Conservation (phyloP, 2,888 invertebrate species). For the Phaonia tiefii region DNA sequence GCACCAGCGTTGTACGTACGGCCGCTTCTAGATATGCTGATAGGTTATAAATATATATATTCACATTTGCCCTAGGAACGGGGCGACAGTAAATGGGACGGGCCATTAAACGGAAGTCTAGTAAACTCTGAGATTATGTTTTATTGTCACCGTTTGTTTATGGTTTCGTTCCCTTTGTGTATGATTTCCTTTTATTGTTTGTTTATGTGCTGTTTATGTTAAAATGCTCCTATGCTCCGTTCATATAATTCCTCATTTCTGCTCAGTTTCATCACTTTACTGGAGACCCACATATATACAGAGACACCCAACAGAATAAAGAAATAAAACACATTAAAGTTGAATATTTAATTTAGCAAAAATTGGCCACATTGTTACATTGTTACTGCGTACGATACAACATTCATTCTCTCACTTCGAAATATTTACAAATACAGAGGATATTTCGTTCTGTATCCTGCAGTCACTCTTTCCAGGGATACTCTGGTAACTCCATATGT, state of each 20-base stretch:
- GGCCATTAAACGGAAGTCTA: conserved; percentile 3
- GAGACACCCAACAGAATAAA: conserved; percentile 7
- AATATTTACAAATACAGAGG: too few species aligned
- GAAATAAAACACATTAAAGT: conserved; percentile 42
- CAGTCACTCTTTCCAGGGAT: too few species aligned
- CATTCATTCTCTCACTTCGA: too few species aligned
- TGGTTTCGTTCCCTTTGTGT: conserved; percentile 21
- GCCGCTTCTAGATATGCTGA: not conserved
- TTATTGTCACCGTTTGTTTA: conserved; percentile 40
- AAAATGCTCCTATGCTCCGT: conserved; percentile 23
- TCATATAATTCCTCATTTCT: not conserved
- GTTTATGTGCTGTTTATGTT: conserved; percentile 46
- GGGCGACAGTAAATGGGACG: not conserved
- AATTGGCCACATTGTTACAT: conserved; percentile 25
- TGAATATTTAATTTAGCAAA: conserved; percentile 43
- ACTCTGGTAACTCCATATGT: too few species aligned
- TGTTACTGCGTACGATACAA: too few species aligned
- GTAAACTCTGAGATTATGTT: conserved; percentile 42
- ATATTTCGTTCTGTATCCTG: too few species aligned
- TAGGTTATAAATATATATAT: conserved; percentile 30
- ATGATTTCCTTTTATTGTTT: conserved; percentile 42
- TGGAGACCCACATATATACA: not conserved
- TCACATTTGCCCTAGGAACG: conserved; percentile 6
- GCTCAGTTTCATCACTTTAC: not conserved
- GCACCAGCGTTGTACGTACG: not conserved